These are phyloP conservation scores for Drosophila pseudotakahashii DNA, from an alignment of 2,888 invertebrate genomes.

Conservation along the genomic window DNA sequence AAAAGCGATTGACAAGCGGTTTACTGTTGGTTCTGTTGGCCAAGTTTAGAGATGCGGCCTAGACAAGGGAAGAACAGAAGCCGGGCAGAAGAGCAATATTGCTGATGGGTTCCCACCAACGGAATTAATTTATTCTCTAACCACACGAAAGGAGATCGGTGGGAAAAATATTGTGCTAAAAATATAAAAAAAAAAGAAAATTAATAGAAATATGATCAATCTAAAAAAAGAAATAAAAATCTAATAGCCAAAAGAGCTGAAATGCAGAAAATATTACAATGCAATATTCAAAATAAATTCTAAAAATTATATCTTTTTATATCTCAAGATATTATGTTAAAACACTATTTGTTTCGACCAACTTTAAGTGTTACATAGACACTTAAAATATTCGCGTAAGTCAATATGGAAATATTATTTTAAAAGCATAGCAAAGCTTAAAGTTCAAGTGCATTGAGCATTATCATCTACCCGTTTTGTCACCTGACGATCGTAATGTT, in stretches of 20 bases:
- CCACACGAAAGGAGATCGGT: neutral
- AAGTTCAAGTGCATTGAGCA: slow-evolving; percentile 22
- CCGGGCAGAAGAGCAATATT: slow-evolving; percentile 10
- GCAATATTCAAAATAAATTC: neutral
- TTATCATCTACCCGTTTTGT: slow-evolving; percentile 3
- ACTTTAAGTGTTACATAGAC: slow-evolving; percentile 2
- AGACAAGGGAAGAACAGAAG: slow-evolving; percentile 35
- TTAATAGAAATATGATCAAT: neutral
- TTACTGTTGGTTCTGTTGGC: slow-evolving; percentile 23
- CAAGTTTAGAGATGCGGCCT: slow-evolving; percentile 24
- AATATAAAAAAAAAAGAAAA: neutral
- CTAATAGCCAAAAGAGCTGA: too few relatives aligned
- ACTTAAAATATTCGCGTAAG: neutral
- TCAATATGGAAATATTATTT: neutral
- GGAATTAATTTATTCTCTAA: slow-evolving; percentile 22
- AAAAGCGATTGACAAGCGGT: slow-evolving; percentile 45
- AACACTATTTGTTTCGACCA: neutral
- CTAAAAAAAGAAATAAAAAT: too few relatives aligned
- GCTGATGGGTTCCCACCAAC: slow-evolving; percentile 13
- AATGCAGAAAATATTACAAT: too few relatives aligned
- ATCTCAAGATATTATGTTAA: neutral
- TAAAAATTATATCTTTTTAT: too few relatives aligned
- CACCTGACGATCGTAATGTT: neutral
- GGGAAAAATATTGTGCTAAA: slow-evolving; percentile 7
- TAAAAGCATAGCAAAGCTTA: slow-evolving; percentile 7